A percentile compares a stretch with the other conserved stretches of the same genome.
Conservation (phyloP, 2,888 invertebrate species). For the Nomada ferruginata region DNA sequence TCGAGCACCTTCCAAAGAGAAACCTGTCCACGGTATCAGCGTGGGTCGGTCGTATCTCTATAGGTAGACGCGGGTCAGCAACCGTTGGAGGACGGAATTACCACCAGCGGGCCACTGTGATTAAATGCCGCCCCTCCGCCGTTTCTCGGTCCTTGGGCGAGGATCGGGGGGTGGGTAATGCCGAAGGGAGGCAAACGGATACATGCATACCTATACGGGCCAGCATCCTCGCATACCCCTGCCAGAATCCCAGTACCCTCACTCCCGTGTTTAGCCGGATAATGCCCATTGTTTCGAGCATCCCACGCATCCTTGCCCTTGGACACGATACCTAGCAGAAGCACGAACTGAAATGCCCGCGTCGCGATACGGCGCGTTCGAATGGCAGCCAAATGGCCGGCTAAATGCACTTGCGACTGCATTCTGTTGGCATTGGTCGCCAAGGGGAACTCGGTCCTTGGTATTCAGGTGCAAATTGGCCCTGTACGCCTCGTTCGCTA, state of each 20-base stretch:
- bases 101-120: conserved; percentile 72
- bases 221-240: conserved; percentile 67
- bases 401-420: conserved; percentile 61
- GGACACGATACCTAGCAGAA: conserved; percentile 62
- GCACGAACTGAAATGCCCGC: conserved; percentile 64
- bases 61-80: conserved; percentile 66
- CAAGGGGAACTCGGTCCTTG: conserved; percentile 23
- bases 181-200: conserved; percentile 42
- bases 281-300: conserved; percentile 77
- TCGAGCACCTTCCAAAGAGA: conserved; percentile 29
- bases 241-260: conserved; percentile 58
- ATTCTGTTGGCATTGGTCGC: conserved; percentile 20
- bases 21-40: conserved; percentile 58
- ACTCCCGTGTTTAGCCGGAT: conserved; percentile 61
- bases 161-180: conserved; percentile 21
- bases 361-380: conserved; percentile 63
- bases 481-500: conserved; percentile 55
- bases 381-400: conserved; percentile 65
- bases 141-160: conserved; percentile 32
- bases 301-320: conserved; percentile 73
- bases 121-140: conserved; percentile 66
- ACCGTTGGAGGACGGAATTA: conserved; percentile 76
- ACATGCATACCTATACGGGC: conserved; percentile 68
- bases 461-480: conserved; percentile 70
- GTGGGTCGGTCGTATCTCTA: conserved; percentile 64